These are phyloP conservation scores for Nesometra sesokonis DNA, from an alignment of 35 echinoderm and acorn worm genomes.

Conservation along the genomic window DNA sequence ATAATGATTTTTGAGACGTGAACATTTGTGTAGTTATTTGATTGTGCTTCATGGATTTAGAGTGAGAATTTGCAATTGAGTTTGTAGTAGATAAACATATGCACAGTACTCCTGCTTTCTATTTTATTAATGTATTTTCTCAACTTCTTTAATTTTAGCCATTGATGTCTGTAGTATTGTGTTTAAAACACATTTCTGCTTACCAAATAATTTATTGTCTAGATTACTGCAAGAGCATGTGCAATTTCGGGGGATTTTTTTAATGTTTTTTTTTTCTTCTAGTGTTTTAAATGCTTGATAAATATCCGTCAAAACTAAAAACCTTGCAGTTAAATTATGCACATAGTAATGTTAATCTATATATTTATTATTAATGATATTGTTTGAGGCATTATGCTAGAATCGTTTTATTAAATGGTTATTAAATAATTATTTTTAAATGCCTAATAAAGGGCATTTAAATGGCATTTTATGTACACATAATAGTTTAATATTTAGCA, in stretches of 20 bases:
- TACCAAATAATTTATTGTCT: background rate
- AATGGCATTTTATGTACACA: no score
- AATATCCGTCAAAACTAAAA: background rate
- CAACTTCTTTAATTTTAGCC: background rate
- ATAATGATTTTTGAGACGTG: background rate
- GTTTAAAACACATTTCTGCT: background rate
- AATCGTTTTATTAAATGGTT: background rate
- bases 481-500: no score
- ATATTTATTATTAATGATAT: background rate
- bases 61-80: background rate
- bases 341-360: background rate
- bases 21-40: background rate
- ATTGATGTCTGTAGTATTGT: background rate
- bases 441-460: no score
- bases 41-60: background rate
- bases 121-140: background rate
- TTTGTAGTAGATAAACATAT: background rate
- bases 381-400: background rate
- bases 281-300: background rate
- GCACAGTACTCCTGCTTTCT: background rate
- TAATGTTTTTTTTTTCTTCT: background rate
- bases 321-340: background rate
- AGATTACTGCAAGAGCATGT: background rate
- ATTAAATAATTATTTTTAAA: background rate
- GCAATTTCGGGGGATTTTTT: background rate